phyloP scores from a whole-genome alignment of 2,888 invertebrate genomes.

The Scaptodrosophila latifasciaeformis region DNA sequence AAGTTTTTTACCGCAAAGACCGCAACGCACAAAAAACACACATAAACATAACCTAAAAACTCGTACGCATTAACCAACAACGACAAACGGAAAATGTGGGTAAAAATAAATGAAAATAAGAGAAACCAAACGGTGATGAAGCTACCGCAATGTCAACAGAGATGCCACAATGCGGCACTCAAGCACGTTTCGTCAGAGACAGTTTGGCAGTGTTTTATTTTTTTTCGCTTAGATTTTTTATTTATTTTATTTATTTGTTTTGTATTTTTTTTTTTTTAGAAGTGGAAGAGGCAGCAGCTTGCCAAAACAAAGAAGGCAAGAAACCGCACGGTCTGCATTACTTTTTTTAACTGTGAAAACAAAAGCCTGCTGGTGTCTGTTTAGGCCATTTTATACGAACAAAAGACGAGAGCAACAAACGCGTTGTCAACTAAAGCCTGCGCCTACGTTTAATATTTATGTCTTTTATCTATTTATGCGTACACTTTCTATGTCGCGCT shows the following conservation, averaged over 20 bases:
- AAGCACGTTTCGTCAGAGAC: constrained; percentile 44
- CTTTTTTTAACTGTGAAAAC: neutral
- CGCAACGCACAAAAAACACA: constrained; percentile 23
- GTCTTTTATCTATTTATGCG: too few relatives aligned
- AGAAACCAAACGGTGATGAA: too few relatives aligned
- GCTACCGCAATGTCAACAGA: constrained; percentile 5
- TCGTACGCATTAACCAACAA: constrained; percentile 20
- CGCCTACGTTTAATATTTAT: too few relatives aligned
- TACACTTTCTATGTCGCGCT: constrained; percentile 41
- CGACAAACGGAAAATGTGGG: too few relatives aligned
- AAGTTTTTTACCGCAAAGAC: constrained; percentile 18
- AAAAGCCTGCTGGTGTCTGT: neutral
- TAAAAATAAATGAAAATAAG: too few relatives aligned
- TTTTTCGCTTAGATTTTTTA: constrained; percentile 15
- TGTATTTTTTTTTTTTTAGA: neutral
- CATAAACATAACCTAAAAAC: constrained; percentile 17
- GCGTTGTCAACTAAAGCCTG: too few relatives aligned
- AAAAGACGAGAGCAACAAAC: too few relatives aligned
- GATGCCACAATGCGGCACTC: constrained; percentile 27
- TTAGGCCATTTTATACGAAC: too few relatives aligned
- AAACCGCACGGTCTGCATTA: neutral
- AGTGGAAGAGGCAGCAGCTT: too few relatives aligned
- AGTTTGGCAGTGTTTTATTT: too few relatives aligned
- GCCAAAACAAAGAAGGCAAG: too few relatives aligned
- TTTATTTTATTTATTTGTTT: constrained; percentile 7